A percentile compares a stretch with the other conserved stretches of the same genome.
These are phyloP conservation scores for Apamea monoglypha DNA, from an alignment of 2,888 invertebrate species.

Conservation along the genomic window DNA sequence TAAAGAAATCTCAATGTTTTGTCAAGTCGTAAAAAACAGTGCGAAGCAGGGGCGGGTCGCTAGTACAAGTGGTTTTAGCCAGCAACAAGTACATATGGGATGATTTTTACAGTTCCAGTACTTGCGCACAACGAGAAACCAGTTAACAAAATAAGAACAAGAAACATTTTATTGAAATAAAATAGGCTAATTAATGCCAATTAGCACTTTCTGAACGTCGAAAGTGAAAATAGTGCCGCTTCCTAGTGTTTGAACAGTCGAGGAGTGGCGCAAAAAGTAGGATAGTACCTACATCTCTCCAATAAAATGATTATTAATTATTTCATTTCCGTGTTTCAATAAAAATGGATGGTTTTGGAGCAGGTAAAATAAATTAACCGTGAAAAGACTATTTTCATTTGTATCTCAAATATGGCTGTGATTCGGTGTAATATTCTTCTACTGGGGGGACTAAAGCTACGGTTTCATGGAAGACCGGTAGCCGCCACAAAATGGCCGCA, in stretches of 20 bases:
- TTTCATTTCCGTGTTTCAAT: background rate
- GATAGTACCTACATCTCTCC: too few relatives aligned
- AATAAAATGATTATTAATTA: background rate
- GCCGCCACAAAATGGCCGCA: too few relatives aligned
- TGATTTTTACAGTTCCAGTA: too few relatives aligned
- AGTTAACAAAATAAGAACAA: background rate
- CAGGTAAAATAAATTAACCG: background rate
- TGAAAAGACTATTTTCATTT: background rate
- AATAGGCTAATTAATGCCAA: background rate
- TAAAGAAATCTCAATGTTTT: background rate
- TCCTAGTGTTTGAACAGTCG: background rate
- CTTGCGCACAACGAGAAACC: background rate
- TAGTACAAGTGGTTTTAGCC: background rate
- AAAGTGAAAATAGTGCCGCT: background rate
- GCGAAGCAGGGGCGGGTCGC: background rate
- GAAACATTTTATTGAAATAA: background rate
- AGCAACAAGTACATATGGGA: too few relatives aligned
- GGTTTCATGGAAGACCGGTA: too few relatives aligned
- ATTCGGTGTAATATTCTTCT: background rate
- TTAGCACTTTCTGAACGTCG: background rate
- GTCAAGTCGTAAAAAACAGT: fast-evolving
- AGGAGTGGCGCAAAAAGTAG: background rate
- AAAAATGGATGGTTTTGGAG: background rate
- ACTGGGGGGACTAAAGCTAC: too few relatives aligned
- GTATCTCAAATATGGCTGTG: background rate